Evolutionary conservation across 2,888 invertebrate species (phyloP).

Genomic region (Drosophila mulleri): DNA sequence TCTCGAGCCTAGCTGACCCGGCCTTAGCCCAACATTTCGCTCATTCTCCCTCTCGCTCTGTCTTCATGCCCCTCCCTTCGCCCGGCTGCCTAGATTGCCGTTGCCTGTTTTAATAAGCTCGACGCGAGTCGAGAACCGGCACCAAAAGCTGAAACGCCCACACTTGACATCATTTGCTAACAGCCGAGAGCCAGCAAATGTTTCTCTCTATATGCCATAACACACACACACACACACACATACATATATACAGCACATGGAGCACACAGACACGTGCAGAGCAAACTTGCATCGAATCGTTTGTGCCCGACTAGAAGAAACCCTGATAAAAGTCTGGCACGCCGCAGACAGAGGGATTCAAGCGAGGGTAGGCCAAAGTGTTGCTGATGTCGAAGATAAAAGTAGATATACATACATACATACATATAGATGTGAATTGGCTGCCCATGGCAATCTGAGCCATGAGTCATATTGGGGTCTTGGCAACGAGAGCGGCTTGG

Average conservation of each 20-base stretch:
- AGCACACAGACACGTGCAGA: conserved; percentile 10
- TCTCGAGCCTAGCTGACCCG: not conserved
- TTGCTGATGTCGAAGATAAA: not conserved
- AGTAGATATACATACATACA: not conserved
- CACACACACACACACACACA: conserved; percentile 9
- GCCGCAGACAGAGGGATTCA: not conserved
- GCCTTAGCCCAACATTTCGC: not conserved
- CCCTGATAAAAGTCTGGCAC: not conserved
- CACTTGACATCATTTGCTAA: conserved; percentile 64
- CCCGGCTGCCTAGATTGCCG: conserved; percentile 2
- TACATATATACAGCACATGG: too few species aligned
- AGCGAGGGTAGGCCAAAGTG: not conserved
- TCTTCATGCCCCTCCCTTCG: not conserved
- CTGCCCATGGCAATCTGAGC: not conserved
- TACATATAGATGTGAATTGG: too few species aligned
- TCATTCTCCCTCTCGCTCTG: too few species aligned
- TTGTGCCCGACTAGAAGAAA: conserved; percentile 1
- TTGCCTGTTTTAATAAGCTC: conserved; percentile 62
- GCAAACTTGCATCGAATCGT: not conserved
- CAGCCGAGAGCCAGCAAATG: conserved; percentile 40
- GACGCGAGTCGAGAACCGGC: conserved; percentile 42
- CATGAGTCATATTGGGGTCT: not conserved
- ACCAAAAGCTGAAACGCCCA: conserved; percentile 37
- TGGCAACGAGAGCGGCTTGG: too few species aligned
- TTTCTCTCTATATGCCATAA: conserved; percentile 29